A percentile compares a stretch with the other conserved stretches of the same genome.
Conservation (phyloP, 1,140 invertebrate species). For the Aphelinus certus region DNA sequence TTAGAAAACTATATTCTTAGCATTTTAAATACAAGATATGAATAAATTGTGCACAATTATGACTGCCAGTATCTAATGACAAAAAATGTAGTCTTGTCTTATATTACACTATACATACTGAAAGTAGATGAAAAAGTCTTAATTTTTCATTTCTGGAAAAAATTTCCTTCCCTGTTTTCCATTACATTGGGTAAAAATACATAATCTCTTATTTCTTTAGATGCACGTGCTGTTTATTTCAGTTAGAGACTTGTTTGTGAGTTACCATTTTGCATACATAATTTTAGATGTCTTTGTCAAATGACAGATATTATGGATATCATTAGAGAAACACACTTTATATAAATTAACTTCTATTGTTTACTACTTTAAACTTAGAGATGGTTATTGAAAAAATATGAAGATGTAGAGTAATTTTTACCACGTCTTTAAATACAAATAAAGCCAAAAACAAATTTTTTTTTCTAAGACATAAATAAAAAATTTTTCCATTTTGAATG, state of each 20-base stretch:
- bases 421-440: no score
- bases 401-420: no score
- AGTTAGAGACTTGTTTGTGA: conserved; percentile 29
- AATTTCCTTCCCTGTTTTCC: conserved; percentile 11
- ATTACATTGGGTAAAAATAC: conserved; percentile 20
- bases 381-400: no score
- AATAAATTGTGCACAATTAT: not conserved
- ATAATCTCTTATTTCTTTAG: conserved; percentile 3
- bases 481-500: conserved; percentile 25
- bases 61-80: conserved; percentile 10
- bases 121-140: conserved; percentile 22
- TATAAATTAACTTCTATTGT: no score
- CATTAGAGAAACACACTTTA: no score
- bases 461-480: not conserved
- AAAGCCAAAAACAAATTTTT: no score
- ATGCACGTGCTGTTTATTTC: not conserved
- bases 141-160: conserved; percentile 17
- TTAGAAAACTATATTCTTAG: no score
- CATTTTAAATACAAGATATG: no score
- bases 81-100: conserved; percentile 15
- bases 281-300: conserved; percentile 5
- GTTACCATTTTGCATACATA: conserved; percentile 19
- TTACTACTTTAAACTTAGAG: no score
- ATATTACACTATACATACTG: conserved; percentile 28
- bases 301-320: not conserved